Percentiles rank a stretch among this genome's conserved stretches.
phyloP scores from a whole-genome alignment of 2,888 invertebrate species.

The Agonopterix heracliana region DNA sequence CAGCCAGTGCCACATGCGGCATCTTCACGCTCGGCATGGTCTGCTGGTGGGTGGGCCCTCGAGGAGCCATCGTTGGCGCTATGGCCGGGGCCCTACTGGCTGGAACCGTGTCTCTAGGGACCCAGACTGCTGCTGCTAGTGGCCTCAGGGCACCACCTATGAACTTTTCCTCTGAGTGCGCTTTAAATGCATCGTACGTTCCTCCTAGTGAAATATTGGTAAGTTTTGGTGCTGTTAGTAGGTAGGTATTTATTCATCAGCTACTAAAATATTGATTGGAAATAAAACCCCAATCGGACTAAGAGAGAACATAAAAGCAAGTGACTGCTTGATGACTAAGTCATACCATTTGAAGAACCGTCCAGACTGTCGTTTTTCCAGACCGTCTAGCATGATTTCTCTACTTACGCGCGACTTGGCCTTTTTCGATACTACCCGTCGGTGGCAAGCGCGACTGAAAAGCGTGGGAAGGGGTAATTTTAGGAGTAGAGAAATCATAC shows the following conservation, averaged over 20 bases:
- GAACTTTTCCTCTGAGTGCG: constrained; percentile 36
- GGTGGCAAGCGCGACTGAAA: too few species aligned
- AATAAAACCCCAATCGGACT: not conserved
- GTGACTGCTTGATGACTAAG: too few species aligned
- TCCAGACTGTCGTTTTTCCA: too few species aligned
- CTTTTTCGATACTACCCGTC: too few species aligned
- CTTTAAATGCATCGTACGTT: constrained; percentile 34
- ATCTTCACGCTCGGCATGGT: constrained; percentile 89
- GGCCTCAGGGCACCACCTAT: constrained; percentile 73
- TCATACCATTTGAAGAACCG: too few species aligned
- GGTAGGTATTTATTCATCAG: not conserved
- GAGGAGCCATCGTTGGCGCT: constrained; percentile 78
- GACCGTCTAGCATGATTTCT: too few species aligned
- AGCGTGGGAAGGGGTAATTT: too few species aligned
- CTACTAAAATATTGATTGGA: not conserved
- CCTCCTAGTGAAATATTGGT: constrained; percentile 30
- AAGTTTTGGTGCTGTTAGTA: not conserved
- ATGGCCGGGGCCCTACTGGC: constrained; percentile 78
- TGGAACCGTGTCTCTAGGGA: constrained; percentile 80
- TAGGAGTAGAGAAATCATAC: too few species aligned
- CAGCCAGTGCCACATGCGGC: constrained; percentile 88
- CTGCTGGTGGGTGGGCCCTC: constrained; percentile 85
- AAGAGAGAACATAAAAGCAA: too few species aligned
- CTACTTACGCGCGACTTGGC: too few species aligned
- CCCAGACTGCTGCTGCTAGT: constrained; percentile 78